Evolutionary conservation across 2,888 invertebrate genomes (phyloP).

Genomic region (Cataglyphis albicans): DNA sequence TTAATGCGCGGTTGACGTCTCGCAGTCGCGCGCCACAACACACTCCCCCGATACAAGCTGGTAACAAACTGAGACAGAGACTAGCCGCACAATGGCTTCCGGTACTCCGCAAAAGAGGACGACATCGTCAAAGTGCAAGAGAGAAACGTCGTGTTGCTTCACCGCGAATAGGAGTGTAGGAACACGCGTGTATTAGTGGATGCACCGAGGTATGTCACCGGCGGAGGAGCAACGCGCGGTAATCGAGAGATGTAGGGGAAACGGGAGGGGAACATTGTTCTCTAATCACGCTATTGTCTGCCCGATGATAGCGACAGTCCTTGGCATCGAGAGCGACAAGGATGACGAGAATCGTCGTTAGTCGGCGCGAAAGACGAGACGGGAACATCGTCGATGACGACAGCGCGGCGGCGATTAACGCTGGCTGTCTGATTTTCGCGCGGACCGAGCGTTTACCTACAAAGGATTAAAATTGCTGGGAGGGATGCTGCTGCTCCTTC

Average conservation of each 20-base stretch:
- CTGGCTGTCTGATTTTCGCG: constrained; percentile 62
- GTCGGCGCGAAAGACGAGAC: constrained; percentile 45
- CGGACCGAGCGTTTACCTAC: constrained; percentile 63
- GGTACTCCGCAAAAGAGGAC: constrained; percentile 63
- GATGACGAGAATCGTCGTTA: constrained; percentile 60
- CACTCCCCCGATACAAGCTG: constrained; percentile 55
- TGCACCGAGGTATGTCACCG: constrained; percentile 37
- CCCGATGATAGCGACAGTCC: constrained; percentile 73
- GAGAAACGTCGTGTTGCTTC: constrained; percentile 44
- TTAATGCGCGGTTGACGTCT: constrained; percentile 76
- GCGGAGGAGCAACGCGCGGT: constrained; percentile 36
- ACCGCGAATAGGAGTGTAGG: constrained; percentile 23
- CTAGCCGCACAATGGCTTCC: constrained; percentile 75
- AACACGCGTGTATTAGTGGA: constrained; percentile 20
- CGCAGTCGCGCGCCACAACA: constrained; percentile 66
- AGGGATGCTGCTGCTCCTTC: constrained; percentile 54
- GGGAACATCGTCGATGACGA: not conserved
- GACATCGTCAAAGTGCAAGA: constrained; percentile 5
- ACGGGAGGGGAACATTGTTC: constrained; percentile 76
- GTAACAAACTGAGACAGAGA: constrained; percentile 65
- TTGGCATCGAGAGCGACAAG: constrained; percentile 60
- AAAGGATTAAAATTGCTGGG: constrained; percentile 70
- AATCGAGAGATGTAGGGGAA: constrained; percentile 34
- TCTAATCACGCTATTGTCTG: constrained; percentile 82
- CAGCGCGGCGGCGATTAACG: constrained; percentile 49